These are phyloP conservation scores for Thomomys bottae DNA, from an alignment of 2,113 vertebrate species.

Conservation along the genomic window DNA sequence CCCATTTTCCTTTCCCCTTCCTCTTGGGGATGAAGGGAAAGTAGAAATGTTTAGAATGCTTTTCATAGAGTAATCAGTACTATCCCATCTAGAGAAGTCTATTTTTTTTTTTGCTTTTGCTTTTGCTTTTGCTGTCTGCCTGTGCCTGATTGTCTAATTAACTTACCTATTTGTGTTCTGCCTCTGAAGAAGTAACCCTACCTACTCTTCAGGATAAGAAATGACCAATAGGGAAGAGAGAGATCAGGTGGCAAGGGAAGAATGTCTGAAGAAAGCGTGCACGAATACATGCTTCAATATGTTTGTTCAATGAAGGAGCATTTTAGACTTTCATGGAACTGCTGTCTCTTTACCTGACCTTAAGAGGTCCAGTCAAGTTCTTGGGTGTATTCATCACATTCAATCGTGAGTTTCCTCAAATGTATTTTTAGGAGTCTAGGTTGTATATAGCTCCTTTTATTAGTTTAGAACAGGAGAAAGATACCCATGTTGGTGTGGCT, in stretches of 20 bases:
- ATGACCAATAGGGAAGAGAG: too few relatives aligned
- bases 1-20: background rate
- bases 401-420: background rate
- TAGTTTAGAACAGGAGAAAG: background rate
- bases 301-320: background rate
- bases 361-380: background rate
- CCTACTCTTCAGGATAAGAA: too few relatives aligned
- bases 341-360: background rate
- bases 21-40: background rate
- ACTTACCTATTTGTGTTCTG: too few relatives aligned
- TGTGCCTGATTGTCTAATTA: too few relatives aligned
- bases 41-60: too few relatives aligned
- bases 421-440: conserved; percentile 6
- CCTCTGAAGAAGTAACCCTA: too few relatives aligned
- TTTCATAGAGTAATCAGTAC: too few relatives aligned
- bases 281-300: background rate
- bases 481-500: background rate
- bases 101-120: too few relatives aligned
- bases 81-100: too few relatives aligned
- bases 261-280: background rate
- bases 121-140: background rate
- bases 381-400: background rate
- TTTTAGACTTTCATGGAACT: background rate
- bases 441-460: background rate
- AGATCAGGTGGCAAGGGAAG: too few relatives aligned